phyloP scores from a whole-genome alignment of 2,888 invertebrate species.

The Cordylochernes scorpioides region DNA sequence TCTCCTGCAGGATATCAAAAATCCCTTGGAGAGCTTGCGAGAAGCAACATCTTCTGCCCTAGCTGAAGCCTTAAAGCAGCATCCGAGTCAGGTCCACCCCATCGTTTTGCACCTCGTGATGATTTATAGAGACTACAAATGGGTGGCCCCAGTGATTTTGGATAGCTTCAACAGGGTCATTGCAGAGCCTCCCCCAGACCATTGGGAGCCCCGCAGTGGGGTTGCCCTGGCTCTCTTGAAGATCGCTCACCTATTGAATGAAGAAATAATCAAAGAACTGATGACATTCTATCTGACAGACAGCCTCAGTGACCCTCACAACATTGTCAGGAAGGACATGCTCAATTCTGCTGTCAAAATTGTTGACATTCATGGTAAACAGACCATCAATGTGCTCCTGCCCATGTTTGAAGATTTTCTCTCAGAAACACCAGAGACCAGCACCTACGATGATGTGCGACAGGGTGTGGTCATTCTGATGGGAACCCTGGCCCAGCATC shows the following conservation, averaged over 20 bases:
- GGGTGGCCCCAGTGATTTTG: conserved; percentile 39
- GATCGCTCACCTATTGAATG: conserved; percentile 42
- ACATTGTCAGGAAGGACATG: conserved; percentile 62
- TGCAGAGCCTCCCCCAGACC: conserved; percentile 47
- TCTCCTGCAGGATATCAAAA: conserved; percentile 34
- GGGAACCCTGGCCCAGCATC: conserved; percentile 85
- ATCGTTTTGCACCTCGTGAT: neutral
- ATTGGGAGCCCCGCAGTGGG: conserved; percentile 68
- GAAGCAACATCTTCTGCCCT: no score
- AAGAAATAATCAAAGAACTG: conserved; percentile 37
- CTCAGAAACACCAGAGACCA: conserved; percentile 68
- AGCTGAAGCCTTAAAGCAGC: conserved; percentile 25
- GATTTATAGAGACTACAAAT: neutral
- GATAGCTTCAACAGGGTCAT: conserved; percentile 68
- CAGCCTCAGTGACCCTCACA: conserved; percentile 58
- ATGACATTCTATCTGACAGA: conserved; percentile 53
- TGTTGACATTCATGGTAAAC: conserved; percentile 75
- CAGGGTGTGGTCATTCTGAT: conserved; percentile 89
- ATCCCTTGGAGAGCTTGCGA: no score
- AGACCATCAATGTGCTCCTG: conserved; percentile 37
- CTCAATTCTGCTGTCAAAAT: conserved; percentile 68
- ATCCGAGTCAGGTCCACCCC: neutral
- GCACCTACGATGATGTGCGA: conserved; percentile 65
- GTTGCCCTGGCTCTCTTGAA: conserved; percentile 53
- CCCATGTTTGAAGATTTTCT: conserved; percentile 80